A percentile compares a stretch with the other conserved stretches of the same genome.
These are phyloP conservation scores for Agriopis marginaria DNA, from an alignment of 2,888 invertebrate genomes.

Conservation along the genomic window DNA sequence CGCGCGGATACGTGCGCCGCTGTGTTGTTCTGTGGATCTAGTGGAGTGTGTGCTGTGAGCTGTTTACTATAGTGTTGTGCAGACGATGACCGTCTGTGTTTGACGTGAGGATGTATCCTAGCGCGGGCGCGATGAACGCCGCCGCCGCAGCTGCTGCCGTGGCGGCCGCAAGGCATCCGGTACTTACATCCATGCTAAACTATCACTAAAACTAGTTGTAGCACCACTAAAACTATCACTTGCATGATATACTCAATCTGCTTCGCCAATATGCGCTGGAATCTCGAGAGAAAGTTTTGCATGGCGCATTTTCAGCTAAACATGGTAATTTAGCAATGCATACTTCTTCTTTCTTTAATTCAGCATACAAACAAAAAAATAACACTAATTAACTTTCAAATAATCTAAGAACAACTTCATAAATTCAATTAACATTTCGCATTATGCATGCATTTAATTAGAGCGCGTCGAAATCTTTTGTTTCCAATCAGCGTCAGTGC, in stretches of 20 bases:
- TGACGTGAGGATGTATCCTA: conserved; percentile 92
- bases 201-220: conserved; percentile 41
- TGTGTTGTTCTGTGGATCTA: conserved; percentile 75
- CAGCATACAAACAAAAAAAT: too few species aligned
- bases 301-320: not conserved
- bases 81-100: conserved; percentile 80
- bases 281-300: not conserved
- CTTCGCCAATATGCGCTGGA: not conserved
- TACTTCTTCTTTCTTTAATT: not conserved
- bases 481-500: conserved; percentile 22
- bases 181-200: conserved; percentile 62
- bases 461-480: conserved; percentile 48
- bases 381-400: not conserved
- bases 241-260: not conserved
- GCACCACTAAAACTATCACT: not conserved
- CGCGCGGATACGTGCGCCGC: conserved; percentile 65
- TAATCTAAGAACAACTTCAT: not conserved
- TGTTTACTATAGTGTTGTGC: conserved; percentile 64
- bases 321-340: not conserved
- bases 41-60: conserved; percentile 79
- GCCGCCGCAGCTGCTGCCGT: conserved; percentile 94
- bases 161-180: conserved; percentile 95
- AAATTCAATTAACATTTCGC: not conserved
- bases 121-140: conserved; percentile 94
- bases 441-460: not conserved